phyloP scores from a whole-genome alignment of 2,797 vertebrate genomes.

The Acridotheres tristis region DNA sequence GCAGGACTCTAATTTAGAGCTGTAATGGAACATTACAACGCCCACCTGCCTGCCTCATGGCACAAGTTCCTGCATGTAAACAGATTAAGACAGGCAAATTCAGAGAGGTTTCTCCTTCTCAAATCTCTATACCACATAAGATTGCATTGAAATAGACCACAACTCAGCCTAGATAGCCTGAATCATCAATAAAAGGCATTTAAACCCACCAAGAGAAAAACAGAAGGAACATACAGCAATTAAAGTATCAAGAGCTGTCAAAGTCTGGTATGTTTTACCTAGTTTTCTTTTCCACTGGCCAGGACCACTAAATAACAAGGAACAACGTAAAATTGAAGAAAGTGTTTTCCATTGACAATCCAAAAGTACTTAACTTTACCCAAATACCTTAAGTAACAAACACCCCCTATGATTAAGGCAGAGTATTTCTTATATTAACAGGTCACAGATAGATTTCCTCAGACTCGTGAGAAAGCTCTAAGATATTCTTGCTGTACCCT shows the following conservation, averaged over 20 bases:
- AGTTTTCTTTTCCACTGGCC: not conserved
- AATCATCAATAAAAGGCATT: not conserved
- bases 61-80: not conserved
- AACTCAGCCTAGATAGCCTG: not conserved
- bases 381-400: not conserved
- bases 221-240: not conserved
- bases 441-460: not conserved
- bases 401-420: not conserved
- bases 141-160: not conserved
- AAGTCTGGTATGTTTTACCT: not conserved
- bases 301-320: not conserved
- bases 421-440: not conserved
- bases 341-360: not conserved
- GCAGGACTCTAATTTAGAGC: not conserved
- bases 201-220: not conserved
- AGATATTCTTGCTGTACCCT: not conserved
- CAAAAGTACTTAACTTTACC: not conserved
- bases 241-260: not conserved
- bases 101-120: not conserved
- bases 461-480: not conserved
- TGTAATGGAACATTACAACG: not conserved
- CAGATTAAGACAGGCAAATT: not conserved
- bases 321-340: not conserved
- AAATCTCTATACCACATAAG: not conserved
- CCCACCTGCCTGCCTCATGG: not conserved